A percentile compares a stretch with the other conserved stretches of the same genome.
phyloP scores from a whole-genome alignment of 1,140 invertebrate species.

The Gryon sp. region DNA sequence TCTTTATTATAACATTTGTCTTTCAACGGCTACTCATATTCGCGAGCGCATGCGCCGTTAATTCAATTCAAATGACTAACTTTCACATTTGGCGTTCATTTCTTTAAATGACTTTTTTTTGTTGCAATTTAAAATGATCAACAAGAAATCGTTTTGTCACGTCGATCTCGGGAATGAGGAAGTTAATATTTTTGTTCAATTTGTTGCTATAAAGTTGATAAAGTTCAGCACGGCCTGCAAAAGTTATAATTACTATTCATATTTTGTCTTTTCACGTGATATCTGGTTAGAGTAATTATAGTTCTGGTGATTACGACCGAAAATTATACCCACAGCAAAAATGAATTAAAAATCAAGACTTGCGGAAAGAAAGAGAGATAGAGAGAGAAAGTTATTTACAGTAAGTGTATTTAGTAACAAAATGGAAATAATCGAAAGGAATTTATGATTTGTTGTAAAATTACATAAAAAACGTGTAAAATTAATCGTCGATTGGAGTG shows the following conservation, averaged over 20 bases:
- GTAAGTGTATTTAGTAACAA: too few relatives aligned
- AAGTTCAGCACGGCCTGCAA: background rate
- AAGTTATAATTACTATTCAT: constrained; percentile 6
- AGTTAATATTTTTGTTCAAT: constrained; percentile 12
- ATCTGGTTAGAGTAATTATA: constrained; percentile 23
- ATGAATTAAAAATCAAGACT: constrained; percentile 33
- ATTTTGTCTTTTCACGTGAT: constrained; percentile 19
- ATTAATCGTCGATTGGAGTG: too few relatives aligned
- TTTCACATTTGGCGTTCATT: constrained; percentile 16
- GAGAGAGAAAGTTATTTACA: constrained; percentile 16
- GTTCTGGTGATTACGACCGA: constrained; percentile 14
- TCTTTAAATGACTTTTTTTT: constrained; percentile 8
- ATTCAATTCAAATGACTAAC: constrained; percentile 4
- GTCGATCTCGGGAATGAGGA: constrained; percentile 14
- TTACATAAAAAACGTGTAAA: too few relatives aligned
- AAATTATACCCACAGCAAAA: constrained; percentile 32
- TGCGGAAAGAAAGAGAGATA: constrained; percentile 13
- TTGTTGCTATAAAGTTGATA: background rate
- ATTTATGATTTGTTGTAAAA: too few relatives aligned
- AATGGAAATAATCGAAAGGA: too few relatives aligned
- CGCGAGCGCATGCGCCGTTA: background rate
- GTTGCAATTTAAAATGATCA: background rate
- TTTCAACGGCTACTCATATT: background rate
- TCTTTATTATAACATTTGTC: constrained; percentile 8
- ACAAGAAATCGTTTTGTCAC: constrained; percentile 27